Evolutionary conservation across 2,888 invertebrate genomes (phyloP).

Genomic region (Nasonovia ribisnigri): DNA sequence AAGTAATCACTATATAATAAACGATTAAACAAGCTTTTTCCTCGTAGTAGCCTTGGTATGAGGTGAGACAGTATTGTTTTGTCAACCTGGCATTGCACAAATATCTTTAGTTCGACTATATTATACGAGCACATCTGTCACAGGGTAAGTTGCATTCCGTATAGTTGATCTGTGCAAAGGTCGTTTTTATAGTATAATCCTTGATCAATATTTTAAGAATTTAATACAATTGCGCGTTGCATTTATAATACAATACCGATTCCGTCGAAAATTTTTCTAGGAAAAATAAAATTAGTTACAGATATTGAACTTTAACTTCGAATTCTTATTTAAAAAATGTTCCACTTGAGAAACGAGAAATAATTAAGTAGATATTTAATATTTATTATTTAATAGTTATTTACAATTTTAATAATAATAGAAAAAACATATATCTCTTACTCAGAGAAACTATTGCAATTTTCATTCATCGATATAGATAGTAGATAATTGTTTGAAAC

Average conservation of each 20-base stretch:
- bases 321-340: background rate
- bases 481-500: background rate
- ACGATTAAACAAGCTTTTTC: constrained; percentile 12
- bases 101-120: constrained; percentile 14
- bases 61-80: constrained; percentile 32
- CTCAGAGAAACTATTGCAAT: background rate
- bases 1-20: constrained; percentile 7
- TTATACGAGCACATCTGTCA: constrained; percentile 24
- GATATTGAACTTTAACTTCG: background rate
- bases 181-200: constrained; percentile 20
- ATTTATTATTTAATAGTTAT: background rate
- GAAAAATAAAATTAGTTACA: background rate
- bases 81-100: constrained; percentile 26
- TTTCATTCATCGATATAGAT: background rate
- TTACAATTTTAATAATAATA: background rate
- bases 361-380: background rate
- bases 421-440: background rate
- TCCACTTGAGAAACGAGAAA: background rate
- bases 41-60: background rate
- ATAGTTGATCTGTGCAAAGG: constrained; percentile 28
- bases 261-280: background rate
- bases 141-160: constrained; percentile 51
- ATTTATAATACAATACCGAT: background rate
- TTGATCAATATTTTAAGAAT: constrained; percentile 21
- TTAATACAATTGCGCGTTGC: background rate